Evolutionary conservation across 37 sponge, comb jelly and placozoan species (phyloP).

Genomic region (Beroe ovata): DNA sequence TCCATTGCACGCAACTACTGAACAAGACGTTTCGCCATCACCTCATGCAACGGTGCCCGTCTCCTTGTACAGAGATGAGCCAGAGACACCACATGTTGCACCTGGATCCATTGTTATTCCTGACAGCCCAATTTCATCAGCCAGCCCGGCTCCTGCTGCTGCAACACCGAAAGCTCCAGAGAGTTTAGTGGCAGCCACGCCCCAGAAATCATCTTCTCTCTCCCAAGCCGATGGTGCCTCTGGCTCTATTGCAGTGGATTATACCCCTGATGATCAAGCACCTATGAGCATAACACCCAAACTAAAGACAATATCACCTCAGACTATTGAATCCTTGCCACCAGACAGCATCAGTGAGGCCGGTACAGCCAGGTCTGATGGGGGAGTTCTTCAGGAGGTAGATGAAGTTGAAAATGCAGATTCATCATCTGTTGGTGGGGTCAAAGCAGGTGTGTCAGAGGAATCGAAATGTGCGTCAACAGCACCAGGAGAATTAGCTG

Average conservation of each 20-base stretch:
- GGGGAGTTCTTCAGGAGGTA: neutral
- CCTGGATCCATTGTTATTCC: neutral
- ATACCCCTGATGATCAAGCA: neutral
- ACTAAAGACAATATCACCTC: slow-evolving; percentile 14
- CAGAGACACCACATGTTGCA: neutral
- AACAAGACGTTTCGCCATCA: neutral
- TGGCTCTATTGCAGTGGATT: neutral
- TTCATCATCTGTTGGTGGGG: too few relatives aligned
- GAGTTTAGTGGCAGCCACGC: neutral
- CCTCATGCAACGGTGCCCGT: neutral
- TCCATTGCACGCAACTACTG: neutral
- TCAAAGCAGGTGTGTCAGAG: too few relatives aligned
- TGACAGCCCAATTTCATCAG: neutral
- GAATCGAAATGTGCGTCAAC: neutral
- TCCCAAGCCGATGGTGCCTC: neutral
- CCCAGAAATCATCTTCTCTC: neutral
- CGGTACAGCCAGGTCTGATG: slow-evolving; percentile 1
- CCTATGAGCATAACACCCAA: slow-evolving; percentile 33
- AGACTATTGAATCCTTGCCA: slow-evolving; percentile 15
- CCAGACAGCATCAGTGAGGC: slow-evolving; percentile 4
- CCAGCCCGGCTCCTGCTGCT: neutral
- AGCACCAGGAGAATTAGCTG: neutral
- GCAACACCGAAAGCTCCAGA: neutral
- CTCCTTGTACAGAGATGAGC: too few relatives aligned
- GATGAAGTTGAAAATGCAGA: neutral